These are phyloP conservation scores for Pelagia noctiluca DNA, from an alignment of 30 jellyfish, hydroid and myxozoan genomes.

Conservation along the genomic window DNA sequence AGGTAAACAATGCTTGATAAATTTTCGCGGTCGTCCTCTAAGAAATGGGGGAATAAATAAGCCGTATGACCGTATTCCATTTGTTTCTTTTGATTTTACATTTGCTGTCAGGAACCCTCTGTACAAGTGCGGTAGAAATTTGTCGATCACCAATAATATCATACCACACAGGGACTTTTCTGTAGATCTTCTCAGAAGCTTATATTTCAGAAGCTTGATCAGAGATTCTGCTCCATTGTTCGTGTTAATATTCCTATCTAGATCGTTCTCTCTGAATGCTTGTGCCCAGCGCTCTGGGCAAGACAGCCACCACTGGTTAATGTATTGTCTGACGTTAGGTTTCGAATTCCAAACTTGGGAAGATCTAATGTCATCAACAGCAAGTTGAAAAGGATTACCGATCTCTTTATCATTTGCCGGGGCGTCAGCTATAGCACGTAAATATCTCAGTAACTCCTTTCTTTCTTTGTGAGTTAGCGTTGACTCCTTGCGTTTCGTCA, in stretches of 20 bases:
- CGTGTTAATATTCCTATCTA: conserved; percentile 30
- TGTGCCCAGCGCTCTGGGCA: conserved; percentile 44
- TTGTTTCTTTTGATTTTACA: conserved; percentile 20
- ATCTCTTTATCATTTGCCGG: conserved; percentile 13
- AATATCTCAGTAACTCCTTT: conserved; percentile 9
- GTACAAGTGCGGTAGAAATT: conserved; percentile 20
- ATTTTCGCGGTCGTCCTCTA: conserved; percentile 22
- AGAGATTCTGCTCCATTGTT: conserved; percentile 50
- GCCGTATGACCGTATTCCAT: conserved; percentile 21
- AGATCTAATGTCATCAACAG: conserved; percentile 23
- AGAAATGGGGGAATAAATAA: conserved; percentile 10
- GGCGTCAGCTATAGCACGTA: conserved; percentile 34
- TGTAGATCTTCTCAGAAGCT: conserved; percentile 25
- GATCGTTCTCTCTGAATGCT: conserved; percentile 22
- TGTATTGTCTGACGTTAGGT: neutral
- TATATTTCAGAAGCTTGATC: conserved; percentile 29
- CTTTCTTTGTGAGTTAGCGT: neutral
- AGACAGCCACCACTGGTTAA: conserved; percentile 44
- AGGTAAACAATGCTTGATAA: conserved; percentile 36
- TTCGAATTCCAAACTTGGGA: conserved; percentile 22
- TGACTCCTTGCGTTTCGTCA: conserved; percentile 42
- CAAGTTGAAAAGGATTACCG: neutral
- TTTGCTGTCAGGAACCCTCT: conserved; percentile 37
- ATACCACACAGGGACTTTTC: conserved; percentile 37
- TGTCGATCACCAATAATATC: conserved; percentile 8